Evolutionary conservation across 2,888 invertebrate genomes (phyloP).

Genomic region (Cybosia mesomella): DNA sequence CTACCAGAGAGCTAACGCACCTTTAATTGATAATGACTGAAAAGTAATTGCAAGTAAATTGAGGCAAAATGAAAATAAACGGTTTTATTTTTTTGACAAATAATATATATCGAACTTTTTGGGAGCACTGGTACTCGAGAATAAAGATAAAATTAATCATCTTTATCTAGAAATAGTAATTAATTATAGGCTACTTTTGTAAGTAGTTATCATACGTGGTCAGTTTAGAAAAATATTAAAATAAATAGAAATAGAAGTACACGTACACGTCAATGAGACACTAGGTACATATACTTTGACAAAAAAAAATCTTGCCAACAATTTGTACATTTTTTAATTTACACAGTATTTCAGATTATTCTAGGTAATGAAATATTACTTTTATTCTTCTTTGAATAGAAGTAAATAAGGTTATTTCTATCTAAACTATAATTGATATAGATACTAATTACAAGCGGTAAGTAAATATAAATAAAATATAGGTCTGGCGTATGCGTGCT

Average conservation of each 20-base stretch:
- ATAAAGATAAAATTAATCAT: background rate
- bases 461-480: slow-evolving; percentile 20
- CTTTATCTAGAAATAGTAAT: background rate
- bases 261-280: too few relatives aligned
- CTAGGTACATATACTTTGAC: too few relatives aligned
- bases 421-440: background rate
- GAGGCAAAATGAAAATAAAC: slow-evolving; percentile 25
- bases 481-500: slow-evolving; percentile 43
- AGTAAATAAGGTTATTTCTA: too few relatives aligned
- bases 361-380: too few relatives aligned
- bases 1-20: slow-evolving; percentile 35
- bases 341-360: too few relatives aligned
- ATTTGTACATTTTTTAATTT: too few relatives aligned
- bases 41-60: slow-evolving; percentile 41
- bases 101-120: background rate
- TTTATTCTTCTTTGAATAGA: too few relatives aligned
- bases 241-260: too few relatives aligned
- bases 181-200: background rate
- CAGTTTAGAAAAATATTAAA: too few relatives aligned
- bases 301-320: too few relatives aligned
- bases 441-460: background rate
- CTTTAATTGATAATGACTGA: slow-evolving; percentile 42
- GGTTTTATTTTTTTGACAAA: slow-evolving; percentile 16
- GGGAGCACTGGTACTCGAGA: background rate
- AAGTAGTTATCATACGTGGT: too few relatives aligned